Evolutionary conservation across 2,113 vertebrate species (phyloP).

Genomic region (Xiphias gladius): DNA sequence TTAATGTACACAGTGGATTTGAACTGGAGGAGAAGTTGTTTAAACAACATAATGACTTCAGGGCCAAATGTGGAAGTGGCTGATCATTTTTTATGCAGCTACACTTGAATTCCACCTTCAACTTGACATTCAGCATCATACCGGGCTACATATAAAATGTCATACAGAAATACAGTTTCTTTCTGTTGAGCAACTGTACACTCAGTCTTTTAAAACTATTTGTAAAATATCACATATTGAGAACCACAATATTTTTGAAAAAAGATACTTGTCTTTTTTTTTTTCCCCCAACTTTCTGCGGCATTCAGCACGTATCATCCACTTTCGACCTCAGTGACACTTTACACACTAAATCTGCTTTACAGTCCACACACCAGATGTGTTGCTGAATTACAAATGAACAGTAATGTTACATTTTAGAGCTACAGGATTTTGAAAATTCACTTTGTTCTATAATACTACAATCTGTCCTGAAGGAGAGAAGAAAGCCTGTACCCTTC

Average conservation of each 20-base stretch:
- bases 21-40: slow-evolving; percentile 7
- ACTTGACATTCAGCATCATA: neutral
- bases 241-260: no score
- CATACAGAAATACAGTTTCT: neutral
- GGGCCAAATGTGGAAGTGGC: neutral
- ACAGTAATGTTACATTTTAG: neutral
- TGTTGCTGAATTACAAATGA: neutral
- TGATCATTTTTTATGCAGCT: neutral
- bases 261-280: no score
- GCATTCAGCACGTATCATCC: neutral
- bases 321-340: neutral
- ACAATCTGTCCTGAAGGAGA: neutral
- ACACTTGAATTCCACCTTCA: neutral
- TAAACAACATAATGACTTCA: neutral
- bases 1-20: slow-evolving; percentile 27
- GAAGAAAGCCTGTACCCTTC: neutral
- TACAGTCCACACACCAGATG: neutral
- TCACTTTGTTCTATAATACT: neutral
- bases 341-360: neutral
- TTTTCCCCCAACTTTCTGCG: no score
- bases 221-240: no score
- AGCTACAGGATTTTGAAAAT: neutral
- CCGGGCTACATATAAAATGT: neutral
- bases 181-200: neutral
- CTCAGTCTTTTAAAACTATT: no score